Evolutionary conservation across 2,113 vertebrate genomes (phyloP).

Genomic region (Phaethon lepturus): DNA sequence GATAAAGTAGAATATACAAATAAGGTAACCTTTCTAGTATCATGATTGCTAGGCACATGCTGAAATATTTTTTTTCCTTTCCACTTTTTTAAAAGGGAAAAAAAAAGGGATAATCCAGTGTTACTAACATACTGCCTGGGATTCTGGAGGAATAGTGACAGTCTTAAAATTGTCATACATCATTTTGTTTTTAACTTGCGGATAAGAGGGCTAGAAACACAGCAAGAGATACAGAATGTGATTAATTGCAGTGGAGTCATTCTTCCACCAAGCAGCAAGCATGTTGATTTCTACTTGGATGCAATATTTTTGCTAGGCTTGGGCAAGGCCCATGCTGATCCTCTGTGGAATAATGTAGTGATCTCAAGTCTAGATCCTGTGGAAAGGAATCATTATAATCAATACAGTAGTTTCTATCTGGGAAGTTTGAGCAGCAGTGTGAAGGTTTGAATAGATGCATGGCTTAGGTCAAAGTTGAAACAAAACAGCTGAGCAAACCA

Average conservation of each 20-base stretch:
- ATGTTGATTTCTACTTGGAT: neutral
- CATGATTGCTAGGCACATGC: neutral
- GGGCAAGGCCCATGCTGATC: neutral
- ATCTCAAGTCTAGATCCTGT: neutral
- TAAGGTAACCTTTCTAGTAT: neutral
- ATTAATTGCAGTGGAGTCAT: no score
- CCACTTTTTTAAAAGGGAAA: neutral
- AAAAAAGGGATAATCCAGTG: neutral
- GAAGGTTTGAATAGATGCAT: neutral
- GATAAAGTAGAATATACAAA: neutral
- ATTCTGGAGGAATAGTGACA: neutral
- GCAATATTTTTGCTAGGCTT: neutral
- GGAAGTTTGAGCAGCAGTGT: neutral
- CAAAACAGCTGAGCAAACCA: neutral
- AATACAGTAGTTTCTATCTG: neutral
- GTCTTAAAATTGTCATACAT: neutral
- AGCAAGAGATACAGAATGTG: no score
- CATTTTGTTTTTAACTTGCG: neutral
- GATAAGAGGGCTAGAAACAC: no score
- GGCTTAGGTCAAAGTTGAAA: neutral
- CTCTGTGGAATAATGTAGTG: neutral
- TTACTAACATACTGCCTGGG: neutral
- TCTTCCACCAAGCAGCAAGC: neutral
- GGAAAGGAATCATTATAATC: neutral
- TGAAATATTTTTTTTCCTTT: neutral